These are phyloP conservation scores for Dipus sagitta DNA, from an alignment of 2,797 vertebrate species.

Conservation along the genomic window DNA sequence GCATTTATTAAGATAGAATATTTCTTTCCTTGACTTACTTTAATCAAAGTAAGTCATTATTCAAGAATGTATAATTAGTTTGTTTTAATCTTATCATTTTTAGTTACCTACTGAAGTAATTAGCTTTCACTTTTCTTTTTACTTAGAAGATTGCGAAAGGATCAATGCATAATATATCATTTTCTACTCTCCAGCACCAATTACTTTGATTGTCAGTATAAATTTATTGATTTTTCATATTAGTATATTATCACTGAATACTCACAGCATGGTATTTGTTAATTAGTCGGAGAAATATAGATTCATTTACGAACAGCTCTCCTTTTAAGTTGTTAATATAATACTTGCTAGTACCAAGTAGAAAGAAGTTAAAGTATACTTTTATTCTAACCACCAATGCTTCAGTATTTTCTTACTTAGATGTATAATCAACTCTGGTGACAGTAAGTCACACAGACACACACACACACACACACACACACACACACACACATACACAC, in stretches of 20 bases:
- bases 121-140: slow-evolving; percentile 88
- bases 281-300: slow-evolving; percentile 88
- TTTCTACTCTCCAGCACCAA: slow-evolving; percentile 86
- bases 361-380: slow-evolving; percentile 66
- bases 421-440: not conserved
- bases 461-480: no score
- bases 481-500: no score
- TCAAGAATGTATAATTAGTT: slow-evolving; percentile 88
- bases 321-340: slow-evolving; percentile 84
- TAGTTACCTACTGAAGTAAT: slow-evolving; percentile 88
- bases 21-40: slow-evolving; percentile 84
- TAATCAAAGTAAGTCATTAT: slow-evolving; percentile 88
- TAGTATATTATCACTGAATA: slow-evolving; percentile 88
- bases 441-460: not conserved
- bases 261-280: slow-evolving; percentile 88
- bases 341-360: slow-evolving; percentile 73
- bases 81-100: slow-evolving; percentile 90
- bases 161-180: slow-evolving; percentile 87
- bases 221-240: slow-evolving; percentile 91
- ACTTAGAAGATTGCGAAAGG: slow-evolving; percentile 86
- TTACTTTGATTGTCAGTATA: slow-evolving; percentile 87
- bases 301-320: slow-evolving; percentile 84
- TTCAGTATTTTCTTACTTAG: slow-evolving; percentile 58
- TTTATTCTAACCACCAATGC: slow-evolving; percentile 35
- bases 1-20: slow-evolving; percentile 84